Evolutionary conservation across 2,888 invertebrate genomes (phyloP), one percentile per base, ranked within the genome.

Genomic region (Melanophora roralis): DNA sequence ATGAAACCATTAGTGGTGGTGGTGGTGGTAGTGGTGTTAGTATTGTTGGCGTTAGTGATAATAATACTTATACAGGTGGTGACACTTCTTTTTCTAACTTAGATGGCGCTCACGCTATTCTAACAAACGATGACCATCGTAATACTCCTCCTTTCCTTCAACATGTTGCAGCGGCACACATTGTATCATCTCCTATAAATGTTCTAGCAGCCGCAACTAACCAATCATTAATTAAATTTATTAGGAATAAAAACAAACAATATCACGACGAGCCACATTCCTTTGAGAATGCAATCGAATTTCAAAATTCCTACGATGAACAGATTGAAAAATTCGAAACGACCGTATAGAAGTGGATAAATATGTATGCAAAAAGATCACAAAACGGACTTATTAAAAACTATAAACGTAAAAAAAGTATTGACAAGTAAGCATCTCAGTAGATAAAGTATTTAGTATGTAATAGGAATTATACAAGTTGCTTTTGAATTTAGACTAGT

Each of bases 261-360:
- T 82, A 85, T 67, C 85, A 85, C 67, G 85, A 85, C 77, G 86
- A 86, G 67, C 84, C 85, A 43, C 85, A 86, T 77, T 85, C 85
- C 57, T 86, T 86, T 82, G 86, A 86, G 81, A 84, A 84, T 78
- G 85, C 86, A 7, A 85, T 85, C 82, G 86, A 86, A 74, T 86
- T 84, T 75, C 80, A 84, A 67, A 85, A 85, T 78, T 84, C 84
- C 55, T 84, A 83, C 77, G 85, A 85, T 75, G 84, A 86, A 76
- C 85, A 85, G 78, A 84, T 84, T 77, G 93, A 93, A 93, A 93
- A 93, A 93, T 91, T 93, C 88, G 93, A 93, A 92, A 93, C 93
- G 86, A 93, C 93, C 89, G 93, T 93, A 90, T 93, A 91, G 62
- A 80, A 90, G 84, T 86, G 62, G 72, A 40, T 55, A 36, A 67